phyloP scores from a whole-genome alignment of 2,888 invertebrate genomes.

The Macaria liturata region DNA sequence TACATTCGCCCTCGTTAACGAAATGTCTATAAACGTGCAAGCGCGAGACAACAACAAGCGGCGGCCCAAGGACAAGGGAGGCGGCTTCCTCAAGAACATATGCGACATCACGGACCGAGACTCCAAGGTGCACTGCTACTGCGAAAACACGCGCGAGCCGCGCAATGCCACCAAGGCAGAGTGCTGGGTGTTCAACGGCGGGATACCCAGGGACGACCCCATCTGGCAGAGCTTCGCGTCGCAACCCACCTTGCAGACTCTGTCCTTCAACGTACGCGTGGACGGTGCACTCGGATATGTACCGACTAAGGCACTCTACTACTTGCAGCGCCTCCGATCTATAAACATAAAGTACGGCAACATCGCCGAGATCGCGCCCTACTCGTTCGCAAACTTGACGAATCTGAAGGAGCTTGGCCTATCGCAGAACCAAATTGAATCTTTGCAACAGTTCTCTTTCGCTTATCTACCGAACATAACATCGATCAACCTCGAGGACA shows the following conservation, averaged over 20 bases:
- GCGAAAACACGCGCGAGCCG: slow-evolving; percentile 81
- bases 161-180: slow-evolving; percentile 87
- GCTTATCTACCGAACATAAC: slow-evolving; percentile 88
- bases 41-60: slow-evolving; percentile 73
- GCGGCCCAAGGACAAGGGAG: slow-evolving; percentile 72
- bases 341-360: slow-evolving; percentile 89
- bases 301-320: slow-evolving; percentile 87
- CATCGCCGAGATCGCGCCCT: slow-evolving; percentile 86
- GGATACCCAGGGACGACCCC: slow-evolving; percentile 86
- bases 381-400: slow-evolving; percentile 89
- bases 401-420: slow-evolving; percentile 86
- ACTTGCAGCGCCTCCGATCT: slow-evolving; percentile 85
- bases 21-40: slow-evolving; percentile 76
- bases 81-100: slow-evolving; percentile 80
- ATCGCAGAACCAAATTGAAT: slow-evolving; percentile 87
- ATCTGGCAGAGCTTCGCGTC: slow-evolving; percentile 90
- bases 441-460: slow-evolving; percentile 87
- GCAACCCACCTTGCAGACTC: slow-evolving; percentile 87
- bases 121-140: slow-evolving; percentile 87
- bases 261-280: slow-evolving; percentile 88
- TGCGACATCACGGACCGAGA: slow-evolving; percentile 82
- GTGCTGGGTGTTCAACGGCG: slow-evolving; percentile 89
- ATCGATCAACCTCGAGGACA: slow-evolving; percentile 88
- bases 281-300: slow-evolving; percentile 87
- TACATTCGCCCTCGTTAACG: slow-evolving; percentile 72